These are phyloP conservation scores for Abscondita cerata DNA, from an alignment of 2,888 invertebrate genomes.

Conservation along the genomic window DNA sequence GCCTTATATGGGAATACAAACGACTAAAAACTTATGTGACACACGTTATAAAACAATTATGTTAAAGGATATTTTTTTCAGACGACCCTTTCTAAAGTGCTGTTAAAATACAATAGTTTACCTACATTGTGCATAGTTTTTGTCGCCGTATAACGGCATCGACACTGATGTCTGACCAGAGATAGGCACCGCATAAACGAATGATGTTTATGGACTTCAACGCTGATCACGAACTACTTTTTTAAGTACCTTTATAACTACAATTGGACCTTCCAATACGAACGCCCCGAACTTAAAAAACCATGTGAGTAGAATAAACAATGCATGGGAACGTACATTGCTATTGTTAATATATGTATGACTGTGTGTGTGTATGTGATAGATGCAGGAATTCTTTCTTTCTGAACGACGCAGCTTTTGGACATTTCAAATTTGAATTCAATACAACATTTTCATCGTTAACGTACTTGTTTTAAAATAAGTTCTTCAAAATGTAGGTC, in stretches of 20 bases:
- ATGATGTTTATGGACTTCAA: slow-evolving; percentile 34
- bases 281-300: slow-evolving; percentile 40
- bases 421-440: slow-evolving; percentile 28
- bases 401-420: slow-evolving; percentile 28
- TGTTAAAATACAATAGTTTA: slow-evolving; percentile 16
- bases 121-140: slow-evolving; percentile 17
- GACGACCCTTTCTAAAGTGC: not conserved
- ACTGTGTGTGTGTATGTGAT: slow-evolving; percentile 34
- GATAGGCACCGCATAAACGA: slow-evolving; percentile 33
- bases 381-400: slow-evolving; percentile 40
- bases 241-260: slow-evolving; percentile 42
- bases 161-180: slow-evolving; percentile 35
- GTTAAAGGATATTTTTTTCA: slow-evolving; percentile 3
- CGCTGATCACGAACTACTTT: slow-evolving; percentile 39
- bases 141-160: slow-evolving; percentile 24
- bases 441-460: slow-evolving; percentile 25
- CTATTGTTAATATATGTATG: slow-evolving; percentile 52
- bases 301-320: slow-evolving; percentile 55
- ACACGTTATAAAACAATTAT: slow-evolving; percentile 11
- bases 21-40: not conserved
- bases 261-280: slow-evolving; percentile 46
- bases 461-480: not conserved
- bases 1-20: not conserved
- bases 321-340: slow-evolving; percentile 56
- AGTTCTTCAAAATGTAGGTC: no score